phyloP scores from a whole-genome alignment of 35 echinoderm and acorn worm genomes.

The Ophiothrix spiculata region DNA sequence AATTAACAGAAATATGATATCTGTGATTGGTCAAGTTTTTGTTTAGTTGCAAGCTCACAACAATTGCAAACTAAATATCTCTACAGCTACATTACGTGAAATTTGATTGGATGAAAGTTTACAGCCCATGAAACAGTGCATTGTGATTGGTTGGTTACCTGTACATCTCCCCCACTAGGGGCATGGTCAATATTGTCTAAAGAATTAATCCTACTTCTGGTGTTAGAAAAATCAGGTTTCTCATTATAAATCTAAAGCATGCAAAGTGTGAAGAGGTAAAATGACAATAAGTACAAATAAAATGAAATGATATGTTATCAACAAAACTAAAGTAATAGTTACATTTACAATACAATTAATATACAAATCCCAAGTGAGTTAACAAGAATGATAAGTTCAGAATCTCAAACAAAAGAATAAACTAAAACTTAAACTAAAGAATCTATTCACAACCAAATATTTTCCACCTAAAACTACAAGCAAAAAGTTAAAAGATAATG shows the following conservation, averaged over 20 bases:
- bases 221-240: conserved; percentile 15
- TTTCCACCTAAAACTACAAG: too few relatives aligned
- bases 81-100: background rate
- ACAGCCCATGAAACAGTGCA: background rate
- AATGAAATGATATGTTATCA: background rate
- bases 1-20: background rate
- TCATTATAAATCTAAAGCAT: conserved; percentile 12
- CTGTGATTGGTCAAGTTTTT: background rate
- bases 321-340: background rate
- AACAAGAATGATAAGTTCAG: background rate
- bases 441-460: too few relatives aligned
- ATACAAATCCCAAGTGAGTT: background rate
- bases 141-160: conserved; percentile 46
- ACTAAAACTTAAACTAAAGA: too few relatives aligned
- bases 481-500: too few relatives aligned
- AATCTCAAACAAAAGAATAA: too few relatives aligned
- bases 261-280: background rate
- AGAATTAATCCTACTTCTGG: conserved; percentile 73
- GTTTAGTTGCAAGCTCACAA: background rate
- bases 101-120: background rate
- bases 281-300: background rate
- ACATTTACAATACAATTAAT: background rate
- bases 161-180: conserved; percentile 72
- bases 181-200: conserved; percentile 74
- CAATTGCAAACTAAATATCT: background rate